These are phyloP conservation scores for Mormyrops boulengeri DNA, from an alignment of 2,797 vertebrate species.

Conservation along the genomic window DNA sequence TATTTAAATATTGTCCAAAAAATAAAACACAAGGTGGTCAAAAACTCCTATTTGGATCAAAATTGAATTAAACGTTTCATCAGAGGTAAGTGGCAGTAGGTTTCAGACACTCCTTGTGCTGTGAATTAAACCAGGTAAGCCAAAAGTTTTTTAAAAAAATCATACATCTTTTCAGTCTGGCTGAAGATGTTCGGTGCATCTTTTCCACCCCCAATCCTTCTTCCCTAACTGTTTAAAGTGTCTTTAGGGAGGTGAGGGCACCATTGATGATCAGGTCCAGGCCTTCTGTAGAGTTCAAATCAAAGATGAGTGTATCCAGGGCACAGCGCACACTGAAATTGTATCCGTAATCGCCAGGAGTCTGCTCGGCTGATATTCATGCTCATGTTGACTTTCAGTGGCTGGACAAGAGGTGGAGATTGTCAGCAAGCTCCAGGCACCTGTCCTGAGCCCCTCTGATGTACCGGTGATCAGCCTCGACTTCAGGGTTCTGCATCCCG, in stretches of 20 bases:
- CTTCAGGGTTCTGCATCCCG: conserved; percentile 87
- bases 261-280: background rate
- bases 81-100: background rate
- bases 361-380: background rate
- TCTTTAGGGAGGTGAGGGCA: background rate
- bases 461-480: conserved; percentile 78
- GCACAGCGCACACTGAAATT: background rate
- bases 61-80: background rate
- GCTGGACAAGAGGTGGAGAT: conserved; percentile 72
- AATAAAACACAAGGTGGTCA: background rate
- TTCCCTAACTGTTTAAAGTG: background rate
- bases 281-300: background rate
- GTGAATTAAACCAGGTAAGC: background rate
- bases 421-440: conserved; percentile 63
- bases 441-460: conserved; percentile 59
- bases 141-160: background rate
- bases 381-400: conserved; percentile 32
- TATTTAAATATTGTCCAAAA: background rate
- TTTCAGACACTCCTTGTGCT: background rate
- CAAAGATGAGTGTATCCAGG: background rate
- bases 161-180: background rate
- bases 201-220: background rate
- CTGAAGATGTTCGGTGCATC: background rate
- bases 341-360: background rate
- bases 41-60: background rate